Conservation (phyloP, 2,888 invertebrate species). For the Carterocephalus palaemon region DNA sequence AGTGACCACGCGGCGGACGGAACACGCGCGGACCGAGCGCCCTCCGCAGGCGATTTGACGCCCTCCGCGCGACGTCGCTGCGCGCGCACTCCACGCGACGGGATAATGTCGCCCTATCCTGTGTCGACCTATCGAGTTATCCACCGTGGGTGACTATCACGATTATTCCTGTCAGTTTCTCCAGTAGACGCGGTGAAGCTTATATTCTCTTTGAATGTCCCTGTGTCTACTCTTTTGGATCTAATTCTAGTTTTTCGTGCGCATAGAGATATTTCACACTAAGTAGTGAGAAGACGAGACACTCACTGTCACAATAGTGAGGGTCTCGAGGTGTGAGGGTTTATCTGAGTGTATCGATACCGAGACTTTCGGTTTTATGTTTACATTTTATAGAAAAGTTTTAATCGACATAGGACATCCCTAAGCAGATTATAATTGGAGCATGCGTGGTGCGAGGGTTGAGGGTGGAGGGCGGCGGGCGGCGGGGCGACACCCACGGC, state of each 20-base stretch:
- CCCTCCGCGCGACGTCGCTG: conserved; percentile 72
- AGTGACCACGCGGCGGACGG: conserved; percentile 44
- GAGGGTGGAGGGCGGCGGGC: conserved; percentile 58
- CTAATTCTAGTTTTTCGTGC: too few species aligned
- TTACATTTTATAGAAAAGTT: conserved; percentile 12
- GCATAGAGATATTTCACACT: too few species aligned
- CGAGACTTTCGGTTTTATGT: neutral
- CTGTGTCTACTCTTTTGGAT: conserved; percentile 4
- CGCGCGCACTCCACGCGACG: conserved; percentile 66
- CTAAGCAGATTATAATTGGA: conserved; percentile 79
- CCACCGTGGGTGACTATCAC: conserved; percentile 53
- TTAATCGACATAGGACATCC: conserved; percentile 74
- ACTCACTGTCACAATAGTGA: too few species aligned
- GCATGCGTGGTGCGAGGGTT: conserved; percentile 76
- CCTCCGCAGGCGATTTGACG: conserved; percentile 74
- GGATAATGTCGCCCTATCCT: conserved; percentile 74
- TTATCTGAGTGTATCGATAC: too few species aligned
- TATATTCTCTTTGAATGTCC: conserved; percentile 20
- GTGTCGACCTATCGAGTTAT: conserved; percentile 75
- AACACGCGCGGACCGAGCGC: conserved; percentile 70
- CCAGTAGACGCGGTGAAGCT: conserved; percentile 35
- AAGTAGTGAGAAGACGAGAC: too few species aligned
- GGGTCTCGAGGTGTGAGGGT: too few species aligned
- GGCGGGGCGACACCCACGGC: conserved; percentile 52
- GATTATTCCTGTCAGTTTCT: conserved; percentile 58